Evolutionary conservation across 2,113 vertebrate genomes (phyloP), one percentile per base, ranked within the genome.

Genomic region (Ceyx cyanopectus): DNA sequence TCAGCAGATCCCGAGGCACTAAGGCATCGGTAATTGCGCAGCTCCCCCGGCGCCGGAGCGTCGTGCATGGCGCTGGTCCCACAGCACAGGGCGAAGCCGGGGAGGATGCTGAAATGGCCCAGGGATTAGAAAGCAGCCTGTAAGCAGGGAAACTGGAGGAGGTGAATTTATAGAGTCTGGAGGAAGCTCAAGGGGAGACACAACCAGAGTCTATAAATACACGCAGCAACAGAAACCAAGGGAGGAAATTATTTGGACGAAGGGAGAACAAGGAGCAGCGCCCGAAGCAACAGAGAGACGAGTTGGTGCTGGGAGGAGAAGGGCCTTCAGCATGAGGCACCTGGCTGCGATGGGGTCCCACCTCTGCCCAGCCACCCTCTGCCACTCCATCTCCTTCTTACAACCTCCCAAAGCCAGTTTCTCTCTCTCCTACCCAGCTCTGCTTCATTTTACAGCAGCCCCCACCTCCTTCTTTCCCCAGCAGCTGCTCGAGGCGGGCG

Each of bases 151-250:
- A 63, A 10, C 43, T 70, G 79, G 63, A 73, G 75, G 67, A 96
- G 81, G 87, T 79, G 27, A 89, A 93, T 91, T 85, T 81, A 83
- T 93, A 46, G 66, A 83, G 91, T 91, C 87, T 94, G 74, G 87
- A 95, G 92, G 89, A 92, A 82, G 95, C 93, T 94, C 87, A 82
- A 94, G 92, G 95, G 94, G 94, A 96, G 94, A 94, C 92, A 92
- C 68, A 37, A 85, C 63, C 68, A 11, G 90, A 81, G 93, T 85
- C 89, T 95, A 92, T 95, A 95, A 94, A 96, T 94, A 95, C 82
- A 66, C 11, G 0, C 79, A 56, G 92, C 81, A 11, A 37, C 15
- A 65, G 91, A 87, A 89, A 63, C 80, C 68, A 48, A 75, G 87
- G 86, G 73, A 91, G 61, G 76, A 69, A 94, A 94, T 90, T 79